Conservation (phyloP, 2,113 vertebrate species). For the Chinchilla lanigera region DNA sequence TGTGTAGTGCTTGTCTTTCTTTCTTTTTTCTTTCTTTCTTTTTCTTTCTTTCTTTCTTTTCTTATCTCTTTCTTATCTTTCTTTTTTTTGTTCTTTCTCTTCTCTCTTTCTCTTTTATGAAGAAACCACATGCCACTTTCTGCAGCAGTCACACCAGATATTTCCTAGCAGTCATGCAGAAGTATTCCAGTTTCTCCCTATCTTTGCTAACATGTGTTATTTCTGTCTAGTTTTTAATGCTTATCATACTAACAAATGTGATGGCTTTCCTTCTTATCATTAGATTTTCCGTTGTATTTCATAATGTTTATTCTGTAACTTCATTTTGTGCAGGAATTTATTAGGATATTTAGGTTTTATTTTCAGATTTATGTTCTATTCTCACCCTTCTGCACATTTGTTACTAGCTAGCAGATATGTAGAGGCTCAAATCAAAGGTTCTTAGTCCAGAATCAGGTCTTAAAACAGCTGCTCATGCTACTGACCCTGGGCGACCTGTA, state of each 20-base stretch:
- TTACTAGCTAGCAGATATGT: not conserved
- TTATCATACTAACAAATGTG: not conserved
- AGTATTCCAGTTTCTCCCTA: not conserved
- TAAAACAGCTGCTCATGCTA: not conserved
- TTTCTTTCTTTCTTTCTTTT: not conserved
- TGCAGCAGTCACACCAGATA: not conserved
- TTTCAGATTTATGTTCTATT: not conserved
- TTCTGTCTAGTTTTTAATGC: not conserved
- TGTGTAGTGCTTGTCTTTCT: no score
- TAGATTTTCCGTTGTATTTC: not conserved
- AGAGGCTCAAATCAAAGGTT: not conserved
- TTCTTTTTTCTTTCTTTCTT: no score
- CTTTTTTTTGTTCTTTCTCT: not conserved
- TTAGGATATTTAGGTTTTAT: not conserved
- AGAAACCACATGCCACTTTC: not conserved
- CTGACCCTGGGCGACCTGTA: not conserved
- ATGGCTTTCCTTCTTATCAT: not conserved
- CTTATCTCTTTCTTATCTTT: not conserved
- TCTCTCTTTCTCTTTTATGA: not conserved
- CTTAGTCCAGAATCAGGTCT: not conserved
- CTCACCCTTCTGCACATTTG: not conserved
- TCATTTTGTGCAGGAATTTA: not conserved
- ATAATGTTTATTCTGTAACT: not conserved
- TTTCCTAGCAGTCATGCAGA: not conserved
- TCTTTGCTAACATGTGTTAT: not conserved